Conservation (phyloP, 2,113 vertebrate species). For the Syrmaticus mikado region DNA sequence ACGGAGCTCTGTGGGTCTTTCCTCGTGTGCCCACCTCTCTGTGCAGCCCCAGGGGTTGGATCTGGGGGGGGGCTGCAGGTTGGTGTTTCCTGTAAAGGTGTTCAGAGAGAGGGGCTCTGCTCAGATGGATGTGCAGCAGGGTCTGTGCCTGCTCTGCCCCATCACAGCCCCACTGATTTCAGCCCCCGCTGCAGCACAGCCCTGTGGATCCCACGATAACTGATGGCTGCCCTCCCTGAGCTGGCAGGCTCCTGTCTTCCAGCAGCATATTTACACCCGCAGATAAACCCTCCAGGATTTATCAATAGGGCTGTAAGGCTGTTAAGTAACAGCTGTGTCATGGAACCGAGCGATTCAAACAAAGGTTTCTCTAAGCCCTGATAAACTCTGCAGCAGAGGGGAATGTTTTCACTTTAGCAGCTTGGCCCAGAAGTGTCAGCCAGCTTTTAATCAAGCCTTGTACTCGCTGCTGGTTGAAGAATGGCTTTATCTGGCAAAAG, state of each 20-base stretch:
- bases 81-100: background rate
- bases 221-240: background rate
- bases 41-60: background rate
- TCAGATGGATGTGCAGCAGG: background rate
- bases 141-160: background rate
- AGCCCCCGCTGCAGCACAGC: background rate
- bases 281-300: slow-evolving; percentile 39
- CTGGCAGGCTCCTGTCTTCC: background rate
- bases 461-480: background rate
- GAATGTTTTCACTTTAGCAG: slow-evolving; percentile 14
- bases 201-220: background rate
- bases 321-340: slow-evolving; percentile 23
- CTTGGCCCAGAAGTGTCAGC: background rate
- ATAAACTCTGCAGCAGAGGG: background rate
- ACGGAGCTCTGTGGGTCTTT: too few relatives aligned
- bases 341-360: background rate
- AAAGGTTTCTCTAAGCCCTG: slow-evolving; percentile 42
- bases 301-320: slow-evolving; percentile 53
- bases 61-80: background rate
- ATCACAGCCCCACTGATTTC: background rate
- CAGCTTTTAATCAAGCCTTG: background rate
- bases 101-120: background rate
- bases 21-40: background rate
- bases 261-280: background rate
- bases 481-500: background rate